Percentiles rank a stretch among this genome's conserved stretches.
Conservation (phyloP, 2,888 invertebrate species). For the Chirona hameri region DNA sequence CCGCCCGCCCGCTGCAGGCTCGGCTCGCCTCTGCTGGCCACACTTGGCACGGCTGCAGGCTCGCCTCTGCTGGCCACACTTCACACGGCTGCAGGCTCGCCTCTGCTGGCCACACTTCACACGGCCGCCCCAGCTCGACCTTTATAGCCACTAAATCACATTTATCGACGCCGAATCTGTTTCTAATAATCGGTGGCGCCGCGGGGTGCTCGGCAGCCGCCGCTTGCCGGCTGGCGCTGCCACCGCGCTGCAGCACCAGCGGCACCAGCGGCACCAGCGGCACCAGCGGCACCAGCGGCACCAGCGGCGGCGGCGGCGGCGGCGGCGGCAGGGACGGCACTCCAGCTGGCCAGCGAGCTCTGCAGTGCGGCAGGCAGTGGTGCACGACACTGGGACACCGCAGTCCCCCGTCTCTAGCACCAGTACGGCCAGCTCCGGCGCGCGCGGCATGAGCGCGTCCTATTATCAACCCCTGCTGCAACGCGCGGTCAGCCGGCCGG, state of each 20-base stretch:
- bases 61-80: no score
- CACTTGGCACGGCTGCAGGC: no score
- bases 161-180: not conserved
- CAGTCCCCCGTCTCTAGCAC: no score
- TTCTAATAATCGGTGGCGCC: not conserved
- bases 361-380: no score
- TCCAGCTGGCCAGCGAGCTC: not conserved
- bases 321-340: not conserved
- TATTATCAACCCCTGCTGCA: no score
- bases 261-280: no score
- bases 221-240: not conserved
- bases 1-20: no score
- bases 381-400: no score
- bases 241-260: not conserved
- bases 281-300: no score
- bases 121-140: not conserved
- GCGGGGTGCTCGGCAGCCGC: not conserved
- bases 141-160: not conserved
- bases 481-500: no score
- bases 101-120: not conserved
- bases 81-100: no score
- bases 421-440: not conserved
- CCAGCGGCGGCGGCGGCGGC: not conserved
- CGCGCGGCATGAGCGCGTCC: not conserved
- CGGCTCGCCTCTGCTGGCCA: no score